These are phyloP conservation scores for Dendronephthya gigantea DNA, from an alignment of 64 coral and sea anemone genomes.

Conservation along the genomic window DNA sequence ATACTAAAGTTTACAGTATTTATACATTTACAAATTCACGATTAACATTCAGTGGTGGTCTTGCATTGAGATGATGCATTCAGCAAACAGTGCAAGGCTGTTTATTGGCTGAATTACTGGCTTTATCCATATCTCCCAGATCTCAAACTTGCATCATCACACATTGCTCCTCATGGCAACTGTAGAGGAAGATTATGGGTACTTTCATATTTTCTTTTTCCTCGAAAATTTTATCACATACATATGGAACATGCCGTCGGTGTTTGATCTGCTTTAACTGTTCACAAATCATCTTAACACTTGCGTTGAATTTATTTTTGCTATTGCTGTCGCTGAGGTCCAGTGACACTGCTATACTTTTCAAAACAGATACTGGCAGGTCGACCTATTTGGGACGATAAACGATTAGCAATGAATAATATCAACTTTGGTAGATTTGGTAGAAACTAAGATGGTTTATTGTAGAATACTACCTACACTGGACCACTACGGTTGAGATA, in stretches of 20 bases:
- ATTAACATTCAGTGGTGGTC: too few relatives aligned
- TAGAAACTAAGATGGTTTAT: too few relatives aligned
- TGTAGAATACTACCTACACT: too few relatives aligned
- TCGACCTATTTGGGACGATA: conserved; percentile 72
- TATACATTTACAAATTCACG: too few relatives aligned
- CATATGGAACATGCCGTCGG: conserved; percentile 41
- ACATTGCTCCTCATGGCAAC: conserved; percentile 52
- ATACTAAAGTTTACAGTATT: too few relatives aligned
- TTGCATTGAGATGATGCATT: too few relatives aligned
- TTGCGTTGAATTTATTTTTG: conserved; percentile 39
- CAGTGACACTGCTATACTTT: conserved; percentile 40
- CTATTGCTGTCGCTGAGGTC: conserved; percentile 50
- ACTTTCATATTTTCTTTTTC: conserved; percentile 56
- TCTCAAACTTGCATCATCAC: background rate
- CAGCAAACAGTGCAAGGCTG: too few relatives aligned
- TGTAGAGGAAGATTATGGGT: conserved; percentile 71
- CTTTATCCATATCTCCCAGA: too few relatives aligned
- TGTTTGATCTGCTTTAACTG: conserved; percentile 38
- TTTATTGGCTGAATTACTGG: too few relatives aligned
- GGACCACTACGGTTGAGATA: background rate
- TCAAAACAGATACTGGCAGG: conserved; percentile 54
- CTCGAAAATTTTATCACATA: conserved; percentile 64
- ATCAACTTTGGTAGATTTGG: background rate
- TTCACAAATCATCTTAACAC: conserved; percentile 51
- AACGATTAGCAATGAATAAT: background rate